Evolutionary conservation across 2,797 vertebrate species (phyloP).

Genomic region (Apogon talboti): DNA sequence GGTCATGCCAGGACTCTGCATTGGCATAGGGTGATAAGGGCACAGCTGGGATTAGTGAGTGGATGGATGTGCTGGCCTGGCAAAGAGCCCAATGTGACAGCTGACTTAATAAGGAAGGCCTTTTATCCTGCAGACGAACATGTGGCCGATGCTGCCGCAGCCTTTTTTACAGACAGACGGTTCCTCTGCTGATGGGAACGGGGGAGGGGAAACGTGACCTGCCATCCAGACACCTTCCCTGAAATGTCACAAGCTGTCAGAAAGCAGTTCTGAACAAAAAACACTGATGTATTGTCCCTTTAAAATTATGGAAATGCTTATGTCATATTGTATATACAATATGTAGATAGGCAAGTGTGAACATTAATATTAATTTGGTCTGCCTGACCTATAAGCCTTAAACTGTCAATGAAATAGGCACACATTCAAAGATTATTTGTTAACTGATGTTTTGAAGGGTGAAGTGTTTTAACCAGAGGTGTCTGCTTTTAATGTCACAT

Average conservation of each 20-base stretch:
- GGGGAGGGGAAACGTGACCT: conserved; percentile 23
- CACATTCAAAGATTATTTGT: too few species aligned
- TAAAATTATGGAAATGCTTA: neutral
- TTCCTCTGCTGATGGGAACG: conserved; percentile 20
- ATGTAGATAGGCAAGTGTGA: too few species aligned
- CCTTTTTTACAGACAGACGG: conserved; percentile 15
- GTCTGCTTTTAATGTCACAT: too few species aligned
- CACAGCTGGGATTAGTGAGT: conserved; percentile 68
- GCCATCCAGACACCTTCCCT: conserved; percentile 15
- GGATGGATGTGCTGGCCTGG: conserved; percentile 59
- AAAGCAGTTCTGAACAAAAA: conserved; percentile 12
- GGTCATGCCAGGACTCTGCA: conserved; percentile 56
- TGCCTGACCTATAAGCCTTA: too few species aligned
- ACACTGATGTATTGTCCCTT: conserved; percentile 4
- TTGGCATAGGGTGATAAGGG: conserved; percentile 41
- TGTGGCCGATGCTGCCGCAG: conserved; percentile 43
- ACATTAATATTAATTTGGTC: too few species aligned
- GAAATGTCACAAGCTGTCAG: conserved; percentile 16
- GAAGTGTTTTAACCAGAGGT: too few species aligned
- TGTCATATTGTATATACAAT: neutral
- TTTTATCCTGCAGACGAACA: conserved; percentile 61
- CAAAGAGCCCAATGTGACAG: conserved; percentile 57
- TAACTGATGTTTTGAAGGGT: too few species aligned
- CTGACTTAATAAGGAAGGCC: conserved; percentile 63
- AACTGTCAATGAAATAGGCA: too few species aligned